Percentiles rank a stretch among this genome's conserved stretches.
Conservation (phyloP, 2,113 vertebrate species). For the Xyrauchen texanus region DNA sequence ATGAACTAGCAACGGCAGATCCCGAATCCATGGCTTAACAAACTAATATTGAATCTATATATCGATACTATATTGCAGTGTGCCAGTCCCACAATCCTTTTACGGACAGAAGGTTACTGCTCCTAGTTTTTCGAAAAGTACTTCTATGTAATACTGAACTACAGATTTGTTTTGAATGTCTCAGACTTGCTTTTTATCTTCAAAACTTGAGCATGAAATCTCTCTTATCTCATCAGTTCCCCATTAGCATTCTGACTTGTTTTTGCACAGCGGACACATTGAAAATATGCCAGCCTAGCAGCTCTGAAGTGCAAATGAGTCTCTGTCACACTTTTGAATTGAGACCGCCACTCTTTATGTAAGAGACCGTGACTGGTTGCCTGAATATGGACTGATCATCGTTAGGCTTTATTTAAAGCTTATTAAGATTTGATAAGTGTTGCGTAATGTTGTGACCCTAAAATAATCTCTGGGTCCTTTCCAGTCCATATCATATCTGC, state of each 20-base stretch:
- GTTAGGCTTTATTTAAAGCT: neutral
- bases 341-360: neutral
- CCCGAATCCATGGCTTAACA: too few species aligned
- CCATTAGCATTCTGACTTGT: constrained; percentile 11
- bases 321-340: too few species aligned
- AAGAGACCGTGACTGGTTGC: neutral
- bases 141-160: neutral
- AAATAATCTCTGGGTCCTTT: neutral
- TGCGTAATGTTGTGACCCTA: too few species aligned
- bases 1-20: too few species aligned
- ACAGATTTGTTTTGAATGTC: neutral
- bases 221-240: constrained; percentile 19
- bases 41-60: too few species aligned
- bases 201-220: constrained; percentile 19
- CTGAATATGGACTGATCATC: neutral
- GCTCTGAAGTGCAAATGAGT: too few species aligned
- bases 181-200: constrained; percentile 11
- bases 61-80: neutral
- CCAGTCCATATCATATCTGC: neutral
- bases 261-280: constrained; percentile 4
- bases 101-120: neutral
- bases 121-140: neutral
- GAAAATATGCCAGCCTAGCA: constrained; percentile 10
- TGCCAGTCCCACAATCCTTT: neutral
- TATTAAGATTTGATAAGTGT: too few species aligned